Evolutionary conservation across 2,113 vertebrate genomes (phyloP).

Genomic region (Ariopsis seemanni): DNA sequence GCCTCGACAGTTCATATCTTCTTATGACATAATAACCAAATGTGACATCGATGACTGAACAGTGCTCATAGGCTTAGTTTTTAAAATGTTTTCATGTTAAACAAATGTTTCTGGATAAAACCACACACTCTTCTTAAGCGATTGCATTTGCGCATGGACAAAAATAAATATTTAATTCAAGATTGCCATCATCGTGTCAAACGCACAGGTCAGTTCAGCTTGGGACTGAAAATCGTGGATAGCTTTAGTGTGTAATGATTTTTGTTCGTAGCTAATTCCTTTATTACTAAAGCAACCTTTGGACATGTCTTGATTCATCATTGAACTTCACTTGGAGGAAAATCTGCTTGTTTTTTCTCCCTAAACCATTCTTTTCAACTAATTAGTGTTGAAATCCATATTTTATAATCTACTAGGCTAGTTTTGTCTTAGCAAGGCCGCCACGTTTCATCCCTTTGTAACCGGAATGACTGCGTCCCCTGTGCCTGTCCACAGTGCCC

Average conservation of each 20-base stretch:
- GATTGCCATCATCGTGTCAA: neutral
- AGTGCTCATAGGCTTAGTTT: neutral
- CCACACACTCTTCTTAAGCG: neutral
- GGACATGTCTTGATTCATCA: neutral
- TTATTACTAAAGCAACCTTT: neutral
- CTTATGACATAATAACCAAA: neutral
- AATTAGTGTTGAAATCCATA: slow-evolving; percentile 14
- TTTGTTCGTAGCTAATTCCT: neutral
- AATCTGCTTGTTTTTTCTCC: neutral
- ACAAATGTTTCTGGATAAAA: neutral
- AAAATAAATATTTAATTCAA: neutral
- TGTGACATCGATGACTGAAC: neutral
- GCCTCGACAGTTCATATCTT: neutral
- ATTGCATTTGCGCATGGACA: neutral
- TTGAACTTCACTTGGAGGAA: neutral
- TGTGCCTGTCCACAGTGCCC: slow-evolving; percentile 67
- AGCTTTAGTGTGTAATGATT: neutral
- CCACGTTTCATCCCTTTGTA: slow-evolving; percentile 7
- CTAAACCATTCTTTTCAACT: slow-evolving; percentile 24
- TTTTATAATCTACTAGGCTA: slow-evolving; percentile 19
- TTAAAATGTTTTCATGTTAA: neutral
- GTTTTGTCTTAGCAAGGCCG: slow-evolving; percentile 6
- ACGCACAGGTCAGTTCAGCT: neutral
- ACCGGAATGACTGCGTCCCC: slow-evolving; percentile 38
- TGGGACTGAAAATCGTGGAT: neutral